Base-by-base conservation (phyloP, 2,113 vertebrate species). In the Zosterops japonicus region DNA sequence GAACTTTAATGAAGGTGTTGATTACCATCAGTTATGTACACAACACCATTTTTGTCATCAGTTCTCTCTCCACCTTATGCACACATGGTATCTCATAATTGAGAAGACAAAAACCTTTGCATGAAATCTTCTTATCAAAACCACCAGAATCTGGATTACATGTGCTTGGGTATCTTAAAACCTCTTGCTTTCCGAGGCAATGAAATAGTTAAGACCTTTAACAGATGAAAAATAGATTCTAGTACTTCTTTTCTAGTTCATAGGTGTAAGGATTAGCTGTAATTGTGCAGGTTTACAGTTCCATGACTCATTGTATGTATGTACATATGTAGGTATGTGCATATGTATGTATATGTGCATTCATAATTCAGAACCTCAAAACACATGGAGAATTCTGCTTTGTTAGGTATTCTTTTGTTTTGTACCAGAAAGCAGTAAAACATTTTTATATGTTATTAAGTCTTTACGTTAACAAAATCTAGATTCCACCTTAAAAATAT, bases 401-500 rank as follows among this genome's bases (percentile, higher is more conserved):
- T 96, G 80, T 70, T 82, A 84, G 78, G 50, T 53, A 0, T 9
- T 11, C 35, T 17, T 22, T 7, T 29, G 12, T 41, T 95, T 67
- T 29, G 12, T 83, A 96, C 44, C 79, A 97, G 96, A 95, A 98
- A 96, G 79, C 78, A 94, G 87, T 93, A 95, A 97, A 97, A 95
- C 94, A 87, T 97, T 97, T 96, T 94, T 95, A 96, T 95, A 96
- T 97, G 59, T 94, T 98, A 96, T 97, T 97, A 97, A 97, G 94
- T 97, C 96, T 97, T 97, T 92, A 96, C 97, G 89, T 97, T 96
- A 94, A 94, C 89, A 97, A 98, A 98, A 97, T 97, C 97, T 98
- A 98, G 97, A 98, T 98, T 99, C 98, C 98, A 99, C 98, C 98
- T 99, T 98, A 99, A 98, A 98, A 98, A 98, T 98, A 98, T 98